Evolutionary conservation across 2,888 invertebrate genomes (phyloP).

Genomic region (Thyatira batis): DNA sequence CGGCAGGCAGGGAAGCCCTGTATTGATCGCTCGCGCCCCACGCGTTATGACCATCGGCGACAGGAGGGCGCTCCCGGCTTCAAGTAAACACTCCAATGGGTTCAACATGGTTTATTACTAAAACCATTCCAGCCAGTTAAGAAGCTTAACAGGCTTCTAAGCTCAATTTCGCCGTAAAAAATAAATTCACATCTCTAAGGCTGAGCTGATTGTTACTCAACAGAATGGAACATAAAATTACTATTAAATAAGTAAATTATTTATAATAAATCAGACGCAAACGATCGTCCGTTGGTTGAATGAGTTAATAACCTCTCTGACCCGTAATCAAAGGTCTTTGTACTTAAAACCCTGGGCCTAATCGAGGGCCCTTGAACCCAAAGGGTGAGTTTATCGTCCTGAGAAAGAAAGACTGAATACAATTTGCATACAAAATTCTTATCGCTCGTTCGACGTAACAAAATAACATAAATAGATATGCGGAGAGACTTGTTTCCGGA

Average conservation of each 20-base stretch:
- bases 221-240: background rate
- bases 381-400: conserved; percentile 35
- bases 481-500: conserved; percentile 32
- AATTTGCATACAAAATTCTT: conserved; percentile 43
- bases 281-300: conserved; percentile 26
- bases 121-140: conserved; percentile 26
- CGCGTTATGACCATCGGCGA: conserved; percentile 75
- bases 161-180: background rate
- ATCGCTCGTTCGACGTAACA: conserved; percentile 37
- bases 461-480: conserved; percentile 36
- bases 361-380: conserved; percentile 30
- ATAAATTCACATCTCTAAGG: background rate
- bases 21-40: conserved; percentile 77
- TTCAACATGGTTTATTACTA: conserved; percentile 51
- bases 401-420: conserved; percentile 28
- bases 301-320: conserved; percentile 32
- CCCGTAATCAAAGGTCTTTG: conserved; percentile 39
- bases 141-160: conserved; percentile 14
- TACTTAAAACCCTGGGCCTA: conserved; percentile 26
- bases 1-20: conserved; percentile 68
- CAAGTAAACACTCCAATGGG: conserved; percentile 59
- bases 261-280: conserved; percentile 25
- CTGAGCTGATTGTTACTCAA: background rate
- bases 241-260: conserved; percentile 4
- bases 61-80: conserved; percentile 71